A percentile compares a stretch with the other conserved stretches of the same genome.
phyloP scores from a whole-genome alignment of 2,113 vertebrate genomes.

The Phylloscopus whistleri region DNA sequence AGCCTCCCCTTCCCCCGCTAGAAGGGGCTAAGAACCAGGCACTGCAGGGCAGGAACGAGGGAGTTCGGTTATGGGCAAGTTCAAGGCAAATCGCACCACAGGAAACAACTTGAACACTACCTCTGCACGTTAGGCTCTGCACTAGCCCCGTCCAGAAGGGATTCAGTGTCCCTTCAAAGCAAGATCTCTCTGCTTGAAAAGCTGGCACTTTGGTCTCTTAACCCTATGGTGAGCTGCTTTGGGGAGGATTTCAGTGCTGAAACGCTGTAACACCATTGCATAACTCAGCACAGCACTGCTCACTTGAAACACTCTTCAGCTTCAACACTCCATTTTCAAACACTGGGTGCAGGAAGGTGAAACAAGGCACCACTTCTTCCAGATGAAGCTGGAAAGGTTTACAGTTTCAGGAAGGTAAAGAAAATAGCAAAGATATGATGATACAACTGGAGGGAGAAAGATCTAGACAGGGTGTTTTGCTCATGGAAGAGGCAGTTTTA shows the following conservation, averaged over 20 bases:
- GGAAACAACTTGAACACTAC: accelerated
- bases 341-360: neutral
- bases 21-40: neutral
- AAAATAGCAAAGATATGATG: neutral
- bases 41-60: neutral
- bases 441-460: neutral
- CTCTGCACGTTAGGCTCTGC: neutral
- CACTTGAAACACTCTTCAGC: neutral
- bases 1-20: neutral
- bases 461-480: neutral
- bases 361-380: neutral
- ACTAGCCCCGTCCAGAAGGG: neutral
- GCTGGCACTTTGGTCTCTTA: neutral
- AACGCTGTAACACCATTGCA: neutral
- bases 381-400: neutral
- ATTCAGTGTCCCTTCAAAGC: neutral
- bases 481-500: accelerated
- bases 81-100: no score
- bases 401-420: neutral
- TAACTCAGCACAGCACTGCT: neutral
- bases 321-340: neutral
- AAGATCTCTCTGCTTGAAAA: neutral
- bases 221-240: neutral
- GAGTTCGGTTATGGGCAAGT: accelerated
- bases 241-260: neutral